Percentiles rank a stretch among this genome's conserved stretches.
phyloP scores from a whole-genome alignment of 2,113 vertebrate species.

The Porphyrio hochstetteri region DNA sequence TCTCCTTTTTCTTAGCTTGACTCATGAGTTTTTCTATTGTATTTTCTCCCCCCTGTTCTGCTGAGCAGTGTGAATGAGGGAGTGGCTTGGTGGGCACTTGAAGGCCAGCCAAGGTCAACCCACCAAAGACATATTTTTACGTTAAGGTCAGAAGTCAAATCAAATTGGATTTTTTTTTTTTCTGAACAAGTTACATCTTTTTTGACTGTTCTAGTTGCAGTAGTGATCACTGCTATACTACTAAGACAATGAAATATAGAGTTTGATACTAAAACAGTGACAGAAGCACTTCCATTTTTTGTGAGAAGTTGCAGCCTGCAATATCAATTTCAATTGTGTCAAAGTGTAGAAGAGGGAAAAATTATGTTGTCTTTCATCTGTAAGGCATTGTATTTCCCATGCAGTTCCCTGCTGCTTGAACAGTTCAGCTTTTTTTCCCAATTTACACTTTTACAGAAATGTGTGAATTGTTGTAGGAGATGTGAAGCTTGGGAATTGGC shows the following conservation, averaged over 20 bases:
- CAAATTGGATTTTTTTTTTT: constrained; percentile 43
- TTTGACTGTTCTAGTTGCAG: not conserved
- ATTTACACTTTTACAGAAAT: not conserved
- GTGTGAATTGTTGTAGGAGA: not conserved
- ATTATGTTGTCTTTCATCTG: not conserved
- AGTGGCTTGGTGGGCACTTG: not conserved
- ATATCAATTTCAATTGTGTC: not conserved
- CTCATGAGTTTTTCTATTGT: not conserved
- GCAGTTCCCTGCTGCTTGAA: not conserved
- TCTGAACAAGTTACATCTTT: not conserved
- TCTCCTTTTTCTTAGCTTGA: not conserved
- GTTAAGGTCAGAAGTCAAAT: not conserved
- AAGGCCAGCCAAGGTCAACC: not conserved
- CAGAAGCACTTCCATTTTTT: not conserved
- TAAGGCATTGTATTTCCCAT: not conserved
- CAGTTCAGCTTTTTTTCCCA: not conserved
- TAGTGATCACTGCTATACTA: not conserved
- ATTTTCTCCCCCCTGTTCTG: not conserved
- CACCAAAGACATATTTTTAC: not conserved
- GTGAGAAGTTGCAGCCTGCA: not conserved
- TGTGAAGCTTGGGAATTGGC: not conserved
- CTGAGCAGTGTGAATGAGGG: not conserved
- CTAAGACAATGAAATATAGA: not conserved
- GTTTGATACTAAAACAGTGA: not conserved
- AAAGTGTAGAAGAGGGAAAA: not conserved